Evolutionary conservation across 2,888 invertebrate species (phyloP).

Genomic region (Drosophila phalerata): DNA sequence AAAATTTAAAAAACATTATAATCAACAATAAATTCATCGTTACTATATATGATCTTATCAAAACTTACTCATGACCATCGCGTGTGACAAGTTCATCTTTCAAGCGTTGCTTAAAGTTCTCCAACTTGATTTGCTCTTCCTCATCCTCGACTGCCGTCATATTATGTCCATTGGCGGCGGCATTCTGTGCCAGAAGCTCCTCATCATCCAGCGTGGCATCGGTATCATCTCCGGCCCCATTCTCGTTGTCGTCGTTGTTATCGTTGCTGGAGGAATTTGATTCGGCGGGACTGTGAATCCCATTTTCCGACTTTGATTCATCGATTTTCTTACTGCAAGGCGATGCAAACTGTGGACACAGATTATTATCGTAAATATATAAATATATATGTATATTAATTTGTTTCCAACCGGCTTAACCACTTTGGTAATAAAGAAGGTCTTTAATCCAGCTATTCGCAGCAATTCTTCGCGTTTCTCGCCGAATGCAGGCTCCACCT

Average conservation of each 20-base stretch:
- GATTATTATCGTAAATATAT: not conserved
- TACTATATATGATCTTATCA: not conserved
- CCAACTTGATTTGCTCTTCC: slow-evolving; percentile 85
- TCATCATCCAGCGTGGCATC: slow-evolving; percentile 77
- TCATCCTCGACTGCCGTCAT: slow-evolving; percentile 73
- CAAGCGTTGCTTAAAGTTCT: slow-evolving; percentile 92
- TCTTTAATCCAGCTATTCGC: slow-evolving; percentile 94
- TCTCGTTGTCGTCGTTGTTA: slow-evolving; percentile 44
- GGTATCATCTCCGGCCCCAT: slow-evolving; percentile 53
- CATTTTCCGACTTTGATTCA: slow-evolving; percentile 66
- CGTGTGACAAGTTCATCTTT: slow-evolving; percentile 94
- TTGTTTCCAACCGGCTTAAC: slow-evolving; percentile 90
- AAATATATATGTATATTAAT: not conserved
- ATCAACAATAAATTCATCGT: no score
- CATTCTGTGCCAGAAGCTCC: slow-evolving; percentile 75
- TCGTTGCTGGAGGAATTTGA: slow-evolving; percentile 51
- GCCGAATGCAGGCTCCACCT: slow-evolving; percentile 95
- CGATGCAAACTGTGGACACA: slow-evolving; percentile 74
- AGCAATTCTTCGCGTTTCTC: slow-evolving; percentile 96
- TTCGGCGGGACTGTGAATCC: slow-evolving; percentile 56
- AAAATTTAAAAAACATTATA: no score
- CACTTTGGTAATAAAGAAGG: slow-evolving; percentile 95
- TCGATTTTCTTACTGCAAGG: slow-evolving; percentile 80
- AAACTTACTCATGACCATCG: slow-evolving; percentile 92
- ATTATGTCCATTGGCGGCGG: slow-evolving; percentile 55